These are phyloP conservation scores for Psammodynastes pulverulentus DNA, from an alignment of 2,113 vertebrate genomes.

Conservation along the genomic window DNA sequence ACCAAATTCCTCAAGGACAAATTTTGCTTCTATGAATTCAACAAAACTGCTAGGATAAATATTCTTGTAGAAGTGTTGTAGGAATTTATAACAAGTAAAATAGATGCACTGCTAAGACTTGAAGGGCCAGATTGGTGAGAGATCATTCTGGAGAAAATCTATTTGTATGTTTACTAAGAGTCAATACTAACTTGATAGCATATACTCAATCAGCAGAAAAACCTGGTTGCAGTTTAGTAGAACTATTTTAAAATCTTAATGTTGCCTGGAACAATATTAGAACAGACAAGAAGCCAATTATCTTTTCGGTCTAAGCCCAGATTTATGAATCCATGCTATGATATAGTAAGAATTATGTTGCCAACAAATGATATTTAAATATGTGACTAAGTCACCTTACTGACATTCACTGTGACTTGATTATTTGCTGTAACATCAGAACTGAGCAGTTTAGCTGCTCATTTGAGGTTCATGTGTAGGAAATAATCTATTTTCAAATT, in stretches of 20 bases:
- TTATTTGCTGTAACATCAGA: slow-evolving; percentile 22
- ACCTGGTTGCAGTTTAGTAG: not conserved
- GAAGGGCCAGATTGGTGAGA: not conserved
- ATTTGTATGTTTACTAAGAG: not conserved
- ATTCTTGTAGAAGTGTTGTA: not conserved
- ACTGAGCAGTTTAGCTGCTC: slow-evolving; percentile 13
- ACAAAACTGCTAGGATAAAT: not conserved
- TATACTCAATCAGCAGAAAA: not conserved
- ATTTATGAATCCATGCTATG: slow-evolving; percentile 38
- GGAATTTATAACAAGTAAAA: not conserved
- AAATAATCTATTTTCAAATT: slow-evolving; percentile 31
- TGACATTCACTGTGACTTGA: slow-evolving; percentile 33
- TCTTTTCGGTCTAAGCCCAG: slow-evolving; percentile 38
- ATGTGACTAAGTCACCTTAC: slow-evolving; percentile 36
- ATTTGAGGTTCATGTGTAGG: slow-evolving; percentile 12
- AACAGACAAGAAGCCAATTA: slow-evolving; percentile 30
- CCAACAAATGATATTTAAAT: slow-evolving; percentile 31
- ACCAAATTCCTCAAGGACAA: not conserved
- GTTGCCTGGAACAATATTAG: not conserved
- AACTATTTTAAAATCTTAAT: not conserved
- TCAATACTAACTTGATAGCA: not conserved
- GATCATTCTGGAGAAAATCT: not conserved
- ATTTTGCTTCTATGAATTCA: not conserved
- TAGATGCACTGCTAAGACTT: not conserved
- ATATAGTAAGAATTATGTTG: slow-evolving; percentile 48